phyloP scores from a whole-genome alignment of 2,797 vertebrate species.

The Microcaecilia unicolor region DNA sequence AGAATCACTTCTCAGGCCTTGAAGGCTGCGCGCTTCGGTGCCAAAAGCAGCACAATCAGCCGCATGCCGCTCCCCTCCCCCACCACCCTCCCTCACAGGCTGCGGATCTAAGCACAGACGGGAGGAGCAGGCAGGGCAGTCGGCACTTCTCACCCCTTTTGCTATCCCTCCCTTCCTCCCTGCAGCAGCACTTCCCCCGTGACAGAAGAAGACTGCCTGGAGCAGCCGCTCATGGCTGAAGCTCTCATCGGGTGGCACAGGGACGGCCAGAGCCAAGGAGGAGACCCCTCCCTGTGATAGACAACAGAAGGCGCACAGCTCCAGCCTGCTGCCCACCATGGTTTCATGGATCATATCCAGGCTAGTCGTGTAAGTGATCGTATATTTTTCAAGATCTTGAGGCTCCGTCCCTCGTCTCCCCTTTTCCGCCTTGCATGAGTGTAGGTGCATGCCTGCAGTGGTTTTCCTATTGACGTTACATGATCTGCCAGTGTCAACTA shows the following conservation, averaged over 20 bases:
- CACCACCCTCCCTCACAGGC: too few species aligned
- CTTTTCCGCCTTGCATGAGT: not conserved
- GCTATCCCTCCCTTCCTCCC: too few species aligned
- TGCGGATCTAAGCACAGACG: too few species aligned
- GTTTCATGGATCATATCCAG: constrained; percentile 98
- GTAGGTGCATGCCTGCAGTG: not conserved
- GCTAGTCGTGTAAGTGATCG: constrained; percentile 95
- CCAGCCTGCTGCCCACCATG: constrained; percentile 76
- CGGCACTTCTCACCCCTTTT: too few species aligned
- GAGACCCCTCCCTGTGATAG: constrained; percentile 58
- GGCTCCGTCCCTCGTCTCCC: not conserved
- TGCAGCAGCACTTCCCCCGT: too few species aligned
- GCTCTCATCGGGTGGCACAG: not conserved
- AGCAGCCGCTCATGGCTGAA: not conserved
- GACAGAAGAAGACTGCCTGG: too few species aligned
- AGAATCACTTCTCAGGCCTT: too few species aligned
- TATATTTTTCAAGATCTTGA: not conserved
- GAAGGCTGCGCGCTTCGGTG: too few species aligned
- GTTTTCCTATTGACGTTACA: not conserved
- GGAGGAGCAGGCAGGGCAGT: too few species aligned
- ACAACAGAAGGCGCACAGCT: constrained; percentile 50
- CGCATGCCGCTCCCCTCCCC: too few species aligned
- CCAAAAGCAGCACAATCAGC: too few species aligned
- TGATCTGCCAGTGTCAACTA: constrained; percentile 23
- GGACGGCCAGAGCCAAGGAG: constrained; percentile 3